A percentile compares a stretch with the other conserved stretches of the same genome.
phyloP scores from a whole-genome alignment of 2,797 vertebrate genomes.

The Sebastes steindachneri region DNA sequence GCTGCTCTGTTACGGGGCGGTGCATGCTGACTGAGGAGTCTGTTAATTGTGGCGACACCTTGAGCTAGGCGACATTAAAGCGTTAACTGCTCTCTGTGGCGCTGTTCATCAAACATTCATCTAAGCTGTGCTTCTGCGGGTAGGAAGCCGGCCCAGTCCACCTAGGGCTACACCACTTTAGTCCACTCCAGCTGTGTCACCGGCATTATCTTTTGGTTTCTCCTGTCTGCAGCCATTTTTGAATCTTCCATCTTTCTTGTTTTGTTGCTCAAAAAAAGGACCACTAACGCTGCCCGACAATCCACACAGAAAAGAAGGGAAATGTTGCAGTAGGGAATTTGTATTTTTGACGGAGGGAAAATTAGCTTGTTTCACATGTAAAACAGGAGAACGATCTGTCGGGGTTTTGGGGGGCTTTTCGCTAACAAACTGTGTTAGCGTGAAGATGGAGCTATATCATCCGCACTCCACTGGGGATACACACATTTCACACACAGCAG shows the following conservation, averaged over 20 bases:
- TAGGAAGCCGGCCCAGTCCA: constrained; percentile 17
- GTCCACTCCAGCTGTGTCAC: constrained; percentile 9
- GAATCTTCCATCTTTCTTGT: neutral
- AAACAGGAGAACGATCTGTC: constrained; percentile 48
- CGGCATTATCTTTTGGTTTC: constrained; percentile 17
- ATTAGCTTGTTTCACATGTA: constrained; percentile 48
- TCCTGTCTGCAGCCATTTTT: constrained; percentile 34
- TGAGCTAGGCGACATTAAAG: constrained; percentile 61
- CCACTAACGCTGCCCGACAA: constrained; percentile 1
- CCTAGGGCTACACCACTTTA: constrained; percentile 13
- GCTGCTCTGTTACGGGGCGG: constrained; percentile 30
- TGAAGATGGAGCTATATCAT: constrained; percentile 58
- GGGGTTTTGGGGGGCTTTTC: constrained; percentile 32
- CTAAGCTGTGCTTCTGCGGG: constrained; percentile 11
- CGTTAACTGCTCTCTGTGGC: constrained; percentile 37
- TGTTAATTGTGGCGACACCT: constrained; percentile 66
- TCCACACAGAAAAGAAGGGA: neutral
- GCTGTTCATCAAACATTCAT: constrained; percentile 61
- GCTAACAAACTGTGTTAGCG: constrained; percentile 54
- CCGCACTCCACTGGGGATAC: constrained; percentile 45
- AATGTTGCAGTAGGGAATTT: constrained; percentile 17
- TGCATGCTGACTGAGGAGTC: constrained; percentile 47
- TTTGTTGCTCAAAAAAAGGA: neutral
- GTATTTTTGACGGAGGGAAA: constrained; percentile 26
- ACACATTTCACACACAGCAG: constrained; percentile 52